These are phyloP conservation scores for Poicephalus gulielmi DNA, from an alignment of 2,113 vertebrate genomes.

Conservation along the genomic window DNA sequence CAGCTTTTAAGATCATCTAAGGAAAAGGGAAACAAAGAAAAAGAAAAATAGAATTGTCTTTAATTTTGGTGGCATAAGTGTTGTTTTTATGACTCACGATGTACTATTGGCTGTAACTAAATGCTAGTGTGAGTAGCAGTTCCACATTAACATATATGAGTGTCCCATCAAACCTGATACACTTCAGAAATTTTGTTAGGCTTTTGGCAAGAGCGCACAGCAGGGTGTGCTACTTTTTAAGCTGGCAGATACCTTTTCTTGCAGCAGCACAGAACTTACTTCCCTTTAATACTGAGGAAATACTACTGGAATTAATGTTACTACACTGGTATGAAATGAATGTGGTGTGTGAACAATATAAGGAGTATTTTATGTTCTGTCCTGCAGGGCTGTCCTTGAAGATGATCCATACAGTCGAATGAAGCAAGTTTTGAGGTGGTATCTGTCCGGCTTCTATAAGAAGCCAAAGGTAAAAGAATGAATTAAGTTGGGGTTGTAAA, in stretches of 20 bases:
- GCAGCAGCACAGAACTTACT: neutral
- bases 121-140: neutral
- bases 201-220: neutral
- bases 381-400: slow-evolving; percentile 81
- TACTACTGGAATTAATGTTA: neutral
- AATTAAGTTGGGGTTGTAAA: neutral
- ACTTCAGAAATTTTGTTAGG: neutral
- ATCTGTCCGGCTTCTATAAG: slow-evolving; percentile 95
- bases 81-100: neutral
- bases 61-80: neutral
- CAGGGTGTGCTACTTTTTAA: neutral
- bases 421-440: slow-evolving; percentile 91
- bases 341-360: neutral
- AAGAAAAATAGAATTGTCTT: neutral
- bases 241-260: neutral
- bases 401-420: slow-evolving; percentile 87
- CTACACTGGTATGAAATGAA: neutral
- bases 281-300: neutral
- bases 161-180: neutral
- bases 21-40: neutral
- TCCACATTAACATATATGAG: neutral
- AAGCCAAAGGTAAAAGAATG: slow-evolving; percentile 87
- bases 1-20: neutral
- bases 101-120: neutral
- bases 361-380: neutral